Conservation (phyloP, 1,140 invertebrate species). For the Akabosia matsudoensis region DNA sequence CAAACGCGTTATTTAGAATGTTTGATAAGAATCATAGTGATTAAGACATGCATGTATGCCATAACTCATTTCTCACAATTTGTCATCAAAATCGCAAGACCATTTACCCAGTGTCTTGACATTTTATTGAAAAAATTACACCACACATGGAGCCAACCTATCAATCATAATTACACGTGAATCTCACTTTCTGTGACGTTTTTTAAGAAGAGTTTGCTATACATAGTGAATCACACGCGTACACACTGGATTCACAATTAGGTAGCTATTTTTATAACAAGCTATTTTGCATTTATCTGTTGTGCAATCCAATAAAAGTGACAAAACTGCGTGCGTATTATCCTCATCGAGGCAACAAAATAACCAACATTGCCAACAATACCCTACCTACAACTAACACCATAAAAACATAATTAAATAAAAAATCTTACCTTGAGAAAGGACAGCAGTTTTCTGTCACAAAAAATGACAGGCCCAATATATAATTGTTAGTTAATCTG, state of each 20-base stretch:
- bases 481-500: too few species aligned
- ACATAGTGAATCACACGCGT: too few species aligned
- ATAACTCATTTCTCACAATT: constrained; percentile 12
- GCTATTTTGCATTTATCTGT: neutral
- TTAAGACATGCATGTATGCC: neutral
- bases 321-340: neutral
- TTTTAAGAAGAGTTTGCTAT: too few species aligned
- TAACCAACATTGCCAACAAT: neutral
- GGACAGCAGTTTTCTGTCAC: too few species aligned
- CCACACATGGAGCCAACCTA: too few species aligned
- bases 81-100: neutral
- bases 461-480: too few species aligned
- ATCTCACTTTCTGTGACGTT: neutral
- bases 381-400: neutral
- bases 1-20: too few species aligned
- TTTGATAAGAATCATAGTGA: neutral
- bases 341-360: too few species aligned
- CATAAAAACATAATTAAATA: too few species aligned
- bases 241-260: too few species aligned
- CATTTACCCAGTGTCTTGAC: neutral
- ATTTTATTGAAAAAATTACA: neutral
- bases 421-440: too few species aligned
- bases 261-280: too few species aligned
- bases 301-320: neutral
- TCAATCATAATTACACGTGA: neutral